Conservation (phyloP, 2,113 vertebrate species). For the Hirundichthys speculiger region DNA sequence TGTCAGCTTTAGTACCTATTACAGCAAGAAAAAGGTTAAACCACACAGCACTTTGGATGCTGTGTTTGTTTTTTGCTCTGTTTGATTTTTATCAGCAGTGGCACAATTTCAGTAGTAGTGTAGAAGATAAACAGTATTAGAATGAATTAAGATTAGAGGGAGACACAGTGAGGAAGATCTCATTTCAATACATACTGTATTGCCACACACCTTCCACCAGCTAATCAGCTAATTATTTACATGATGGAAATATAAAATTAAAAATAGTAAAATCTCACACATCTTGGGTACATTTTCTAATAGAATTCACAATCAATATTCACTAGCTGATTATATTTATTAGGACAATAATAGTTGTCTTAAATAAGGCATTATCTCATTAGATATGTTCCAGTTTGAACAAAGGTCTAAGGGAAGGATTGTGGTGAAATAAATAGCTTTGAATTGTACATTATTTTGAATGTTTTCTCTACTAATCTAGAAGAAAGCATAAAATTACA, state of each 20-base stretch:
- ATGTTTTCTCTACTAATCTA: too few relatives aligned
- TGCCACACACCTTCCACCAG: too few relatives aligned
- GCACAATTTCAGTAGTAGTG: not conserved
- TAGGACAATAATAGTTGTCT: not conserved
- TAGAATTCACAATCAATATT: not conserved
- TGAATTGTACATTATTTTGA: too few relatives aligned
- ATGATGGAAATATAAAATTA: not conserved
- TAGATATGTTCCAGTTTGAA: not conserved
- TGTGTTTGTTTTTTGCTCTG: conserved; percentile 7
- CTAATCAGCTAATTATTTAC: too few relatives aligned
- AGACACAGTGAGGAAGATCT: not conserved
- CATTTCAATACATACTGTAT: too few relatives aligned
- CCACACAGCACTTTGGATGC: conserved; percentile 21
- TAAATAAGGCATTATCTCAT: not conserved
- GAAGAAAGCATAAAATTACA: too few relatives aligned
- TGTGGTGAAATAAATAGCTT: too few relatives aligned
- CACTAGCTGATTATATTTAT: too few relatives aligned
- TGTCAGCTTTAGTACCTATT: not conserved
- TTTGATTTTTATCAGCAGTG: conserved; percentile 18
- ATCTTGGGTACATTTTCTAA: not conserved
- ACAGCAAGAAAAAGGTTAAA: conserved; percentile 6
- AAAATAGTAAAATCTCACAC: not conserved
- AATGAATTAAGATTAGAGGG: not conserved
- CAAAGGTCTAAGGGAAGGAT: too few relatives aligned
- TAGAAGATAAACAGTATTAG: not conserved